Evolutionary conservation across 2,113 vertebrate species (phyloP).

Genomic region (Megatriorchis doriae): DNA sequence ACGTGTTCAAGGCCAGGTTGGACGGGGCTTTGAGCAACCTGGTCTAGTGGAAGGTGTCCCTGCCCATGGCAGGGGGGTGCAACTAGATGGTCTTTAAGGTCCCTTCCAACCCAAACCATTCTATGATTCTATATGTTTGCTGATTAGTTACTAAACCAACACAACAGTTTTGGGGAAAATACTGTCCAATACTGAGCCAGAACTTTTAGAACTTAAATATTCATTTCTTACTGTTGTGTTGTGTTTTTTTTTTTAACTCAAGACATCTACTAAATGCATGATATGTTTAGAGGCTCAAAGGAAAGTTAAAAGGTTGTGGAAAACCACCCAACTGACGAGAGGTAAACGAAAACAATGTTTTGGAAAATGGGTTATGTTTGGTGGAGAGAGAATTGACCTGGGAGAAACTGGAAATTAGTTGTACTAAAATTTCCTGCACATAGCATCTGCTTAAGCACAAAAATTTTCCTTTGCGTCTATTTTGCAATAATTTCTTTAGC

Average conservation of each 20-base stretch:
- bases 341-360: neutral
- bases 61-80: neutral
- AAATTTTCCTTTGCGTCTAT: neutral
- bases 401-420: neutral
- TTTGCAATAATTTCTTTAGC: neutral
- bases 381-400: neutral
- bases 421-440: neutral
- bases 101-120: neutral
- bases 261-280: neutral
- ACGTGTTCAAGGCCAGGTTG: neutral
- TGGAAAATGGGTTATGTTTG: neutral
- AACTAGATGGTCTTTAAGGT: neutral
- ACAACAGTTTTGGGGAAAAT: neutral
- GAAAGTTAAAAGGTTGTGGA: neutral
- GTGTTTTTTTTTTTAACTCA: neutral
- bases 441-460: neutral
- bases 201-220: neutral
- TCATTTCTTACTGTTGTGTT: neutral
- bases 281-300: neutral
- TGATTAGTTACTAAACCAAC: neutral
- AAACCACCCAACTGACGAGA: neutral
- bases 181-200: neutral
- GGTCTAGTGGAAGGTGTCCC: no score
- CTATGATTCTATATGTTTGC: neutral
- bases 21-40: neutral